A percentile compares a stretch with the other conserved stretches of the same genome.
Conservation (phyloP, 2,113 vertebrate genomes). For the Cynoglossus semilaevis region DNA sequence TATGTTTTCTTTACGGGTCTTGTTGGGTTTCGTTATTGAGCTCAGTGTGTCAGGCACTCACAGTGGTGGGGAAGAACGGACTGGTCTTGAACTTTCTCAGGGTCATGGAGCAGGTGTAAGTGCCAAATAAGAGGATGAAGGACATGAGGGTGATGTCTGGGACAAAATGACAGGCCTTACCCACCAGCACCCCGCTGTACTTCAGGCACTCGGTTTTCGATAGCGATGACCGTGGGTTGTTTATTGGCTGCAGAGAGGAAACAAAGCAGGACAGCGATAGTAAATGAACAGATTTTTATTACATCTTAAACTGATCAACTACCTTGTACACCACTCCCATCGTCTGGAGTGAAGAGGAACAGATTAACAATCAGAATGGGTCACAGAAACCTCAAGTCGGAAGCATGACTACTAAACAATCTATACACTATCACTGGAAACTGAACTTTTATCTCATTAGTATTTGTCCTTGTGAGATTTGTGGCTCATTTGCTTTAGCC, state of each 20-base stretch:
- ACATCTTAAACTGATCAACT: too few relatives aligned
- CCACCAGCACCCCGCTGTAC: slow-evolving; percentile 83
- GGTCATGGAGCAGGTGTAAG: slow-evolving; percentile 94
- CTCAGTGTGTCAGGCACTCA: slow-evolving; percentile 70
- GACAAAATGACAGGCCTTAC: slow-evolving; percentile 84
- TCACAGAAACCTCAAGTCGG: too few relatives aligned
- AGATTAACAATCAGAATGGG: too few relatives aligned
- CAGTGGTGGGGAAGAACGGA: slow-evolving; percentile 93
- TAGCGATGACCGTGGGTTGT: slow-evolving; percentile 85
- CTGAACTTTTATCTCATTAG: too few relatives aligned
- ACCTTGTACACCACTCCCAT: too few relatives aligned
- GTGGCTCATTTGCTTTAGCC: too few relatives aligned
- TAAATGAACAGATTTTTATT: too few relatives aligned
- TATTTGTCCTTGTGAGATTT: too few relatives aligned
- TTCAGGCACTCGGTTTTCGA: slow-evolving; percentile 84
- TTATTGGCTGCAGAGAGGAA: slow-evolving; percentile 68
- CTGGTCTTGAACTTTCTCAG: slow-evolving; percentile 98
- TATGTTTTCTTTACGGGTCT: not conserved
- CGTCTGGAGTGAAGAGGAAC: too few relatives aligned
- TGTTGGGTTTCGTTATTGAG: not conserved
- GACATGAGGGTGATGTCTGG: slow-evolving; percentile 97
- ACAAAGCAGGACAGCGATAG: not conserved
- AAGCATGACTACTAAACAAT: too few relatives aligned
- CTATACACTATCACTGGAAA: too few relatives aligned
- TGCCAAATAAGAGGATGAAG: slow-evolving; percentile 97